Conservation (phyloP, 2,888 invertebrate species). For the Drosophila rubida region DNA sequence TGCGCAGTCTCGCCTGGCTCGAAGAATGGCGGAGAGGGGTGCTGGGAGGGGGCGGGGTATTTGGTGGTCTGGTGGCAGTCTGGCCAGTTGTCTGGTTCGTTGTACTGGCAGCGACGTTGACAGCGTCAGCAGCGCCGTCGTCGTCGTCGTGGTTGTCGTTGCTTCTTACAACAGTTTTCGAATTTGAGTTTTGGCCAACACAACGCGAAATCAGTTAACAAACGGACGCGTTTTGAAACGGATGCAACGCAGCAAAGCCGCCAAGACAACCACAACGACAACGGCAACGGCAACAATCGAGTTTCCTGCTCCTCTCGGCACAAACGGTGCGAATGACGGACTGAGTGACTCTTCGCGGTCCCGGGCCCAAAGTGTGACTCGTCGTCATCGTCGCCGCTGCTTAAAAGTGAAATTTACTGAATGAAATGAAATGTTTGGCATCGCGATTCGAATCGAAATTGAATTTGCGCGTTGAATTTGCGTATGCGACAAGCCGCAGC, state of each 20-base stretch:
- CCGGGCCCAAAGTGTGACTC: conserved; percentile 38
- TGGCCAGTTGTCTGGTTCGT: conserved; percentile 66
- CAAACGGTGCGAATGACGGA: conserved; percentile 47
- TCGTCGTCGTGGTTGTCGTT: conserved; percentile 7
- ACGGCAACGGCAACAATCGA: conserved; percentile 26
- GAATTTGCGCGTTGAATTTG: conserved; percentile 22
- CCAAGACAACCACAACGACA: conserved; percentile 1
- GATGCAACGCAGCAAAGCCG: conserved; percentile 61
- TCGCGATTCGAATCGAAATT: conserved; percentile 38
- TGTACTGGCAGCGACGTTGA: conserved; percentile 53
- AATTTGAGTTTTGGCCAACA: conserved; percentile 76
- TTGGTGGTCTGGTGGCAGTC: conserved; percentile 40
- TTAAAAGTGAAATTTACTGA: conserved; percentile 81
- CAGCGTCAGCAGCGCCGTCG: conserved; percentile 26
- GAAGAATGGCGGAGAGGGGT: neutral
- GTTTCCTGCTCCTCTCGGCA: conserved; percentile 66
- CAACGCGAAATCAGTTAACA: conserved; percentile 83
- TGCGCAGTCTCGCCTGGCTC: conserved; percentile 39
- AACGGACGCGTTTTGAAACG: conserved; percentile 82
- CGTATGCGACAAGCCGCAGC: conserved; percentile 15
- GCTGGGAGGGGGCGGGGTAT: neutral
- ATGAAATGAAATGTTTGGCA: conserved; percentile 55
- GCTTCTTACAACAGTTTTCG: conserved; percentile 72
- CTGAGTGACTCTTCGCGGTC: conserved; percentile 19
- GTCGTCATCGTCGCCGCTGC: conserved; percentile 28